Conservation (phyloP, 2,113 vertebrate genomes). For the Cervus canadensis region DNA sequence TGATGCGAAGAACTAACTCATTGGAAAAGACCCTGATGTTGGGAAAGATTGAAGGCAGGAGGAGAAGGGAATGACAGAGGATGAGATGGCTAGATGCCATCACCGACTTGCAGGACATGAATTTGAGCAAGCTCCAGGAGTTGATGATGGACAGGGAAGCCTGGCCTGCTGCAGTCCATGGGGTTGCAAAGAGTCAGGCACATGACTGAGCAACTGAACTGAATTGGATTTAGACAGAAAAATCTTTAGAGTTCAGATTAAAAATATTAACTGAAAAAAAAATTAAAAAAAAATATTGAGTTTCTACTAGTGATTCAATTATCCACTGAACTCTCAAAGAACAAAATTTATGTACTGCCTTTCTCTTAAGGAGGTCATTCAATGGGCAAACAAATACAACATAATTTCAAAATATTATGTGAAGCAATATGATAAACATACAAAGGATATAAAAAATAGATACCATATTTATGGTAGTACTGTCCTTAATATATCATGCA, state of each 20-base stretch:
- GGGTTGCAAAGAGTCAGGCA: not conserved
- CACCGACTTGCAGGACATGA: not conserved
- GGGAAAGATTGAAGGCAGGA: not conserved
- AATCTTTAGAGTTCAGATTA: not conserved
- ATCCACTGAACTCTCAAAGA: not conserved
- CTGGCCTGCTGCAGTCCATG: not conserved
- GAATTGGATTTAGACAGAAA: not conserved
- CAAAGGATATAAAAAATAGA: not conserved
- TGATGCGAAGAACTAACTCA: not conserved
- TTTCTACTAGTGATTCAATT: not conserved
- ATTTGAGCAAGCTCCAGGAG: not conserved
- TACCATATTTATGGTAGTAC: not conserved
- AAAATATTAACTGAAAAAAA: not conserved
- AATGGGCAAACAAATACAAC: not conserved
- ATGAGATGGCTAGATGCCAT: not conserved
- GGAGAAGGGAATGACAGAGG: not conserved
- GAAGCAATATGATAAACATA: not conserved
- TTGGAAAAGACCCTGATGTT: not conserved
- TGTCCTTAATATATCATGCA: not conserved
- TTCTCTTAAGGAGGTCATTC: not conserved
- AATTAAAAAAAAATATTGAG: not conserved
- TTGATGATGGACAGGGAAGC: not conserved
- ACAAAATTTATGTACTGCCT: not conserved
- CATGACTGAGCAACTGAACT: not conserved
- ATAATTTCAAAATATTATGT: not conserved